A percentile compares a stretch with the other conserved stretches of the same genome.
phyloP scores from a whole-genome alignment of 1,140 invertebrate species.

The Zophobas morio region DNA sequence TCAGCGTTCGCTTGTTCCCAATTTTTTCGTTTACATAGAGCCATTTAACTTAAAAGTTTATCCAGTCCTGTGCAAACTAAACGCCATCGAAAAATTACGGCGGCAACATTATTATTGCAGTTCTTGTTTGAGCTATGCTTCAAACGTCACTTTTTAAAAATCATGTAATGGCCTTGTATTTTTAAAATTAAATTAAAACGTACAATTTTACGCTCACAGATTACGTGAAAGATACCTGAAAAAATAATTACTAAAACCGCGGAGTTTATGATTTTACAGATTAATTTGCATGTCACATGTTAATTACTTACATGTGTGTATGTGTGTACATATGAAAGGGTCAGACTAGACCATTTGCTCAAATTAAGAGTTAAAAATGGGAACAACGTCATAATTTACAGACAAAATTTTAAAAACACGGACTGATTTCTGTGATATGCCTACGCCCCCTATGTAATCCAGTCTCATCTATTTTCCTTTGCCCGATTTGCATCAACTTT shows the following conservation, averaged over 20 bases:
- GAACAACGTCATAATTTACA: constrained; percentile 31
- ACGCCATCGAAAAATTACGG: not conserved
- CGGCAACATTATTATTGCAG: not conserved
- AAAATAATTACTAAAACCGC: constrained; percentile 17
- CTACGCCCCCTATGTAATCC: constrained; percentile 8
- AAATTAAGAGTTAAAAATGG: constrained; percentile 15
- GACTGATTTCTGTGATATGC: constrained; percentile 3
- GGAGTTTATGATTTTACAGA: constrained; percentile 29
- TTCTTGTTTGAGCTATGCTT: not conserved
- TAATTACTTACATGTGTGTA: constrained; percentile 23
- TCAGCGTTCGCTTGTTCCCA: not conserved
- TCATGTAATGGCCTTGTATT: constrained; percentile 10
- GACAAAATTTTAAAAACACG: constrained; percentile 9
- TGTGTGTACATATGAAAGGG: not conserved
- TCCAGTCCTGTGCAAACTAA: not conserved
- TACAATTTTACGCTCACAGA: constrained; percentile 18
- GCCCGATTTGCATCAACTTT: constrained; percentile 25
- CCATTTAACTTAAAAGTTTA: constrained; percentile 15
- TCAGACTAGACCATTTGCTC: constrained; percentile 18
- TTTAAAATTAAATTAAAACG: constrained; percentile 32
- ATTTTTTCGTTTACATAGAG: constrained; percentile 2
- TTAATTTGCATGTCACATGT: constrained; percentile 35
- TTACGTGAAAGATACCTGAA: constrained; percentile 25
- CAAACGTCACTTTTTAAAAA: not conserved
- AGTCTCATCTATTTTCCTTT: constrained; percentile 22